Percentiles rank a stretch among this genome's conserved stretches.
phyloP scores from a whole-genome alignment of 2,113 vertebrate species.

The Cranoglanis bouderius region DNA sequence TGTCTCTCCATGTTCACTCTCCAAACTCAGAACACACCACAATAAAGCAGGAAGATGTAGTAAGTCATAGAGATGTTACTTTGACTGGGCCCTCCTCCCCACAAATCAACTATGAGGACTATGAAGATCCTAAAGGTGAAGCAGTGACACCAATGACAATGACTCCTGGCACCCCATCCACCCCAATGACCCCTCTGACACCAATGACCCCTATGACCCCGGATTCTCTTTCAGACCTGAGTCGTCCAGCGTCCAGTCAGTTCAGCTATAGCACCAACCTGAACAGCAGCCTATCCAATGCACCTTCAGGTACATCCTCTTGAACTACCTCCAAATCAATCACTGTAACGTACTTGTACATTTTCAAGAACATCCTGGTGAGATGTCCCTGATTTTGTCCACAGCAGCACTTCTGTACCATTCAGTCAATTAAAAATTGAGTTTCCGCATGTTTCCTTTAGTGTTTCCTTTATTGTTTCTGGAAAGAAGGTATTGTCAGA shows the following conservation, averaged over 20 bases:
- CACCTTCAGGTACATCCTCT: slow-evolving; percentile 53
- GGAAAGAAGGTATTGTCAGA: neutral
- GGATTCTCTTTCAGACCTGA: slow-evolving; percentile 57
- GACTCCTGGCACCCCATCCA: slow-evolving; percentile 24
- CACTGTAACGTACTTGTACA: neutral
- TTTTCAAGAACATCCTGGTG: neutral
- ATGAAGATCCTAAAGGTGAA: slow-evolving; percentile 7
- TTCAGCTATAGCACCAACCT: slow-evolving; percentile 59
- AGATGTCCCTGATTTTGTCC: neutral
- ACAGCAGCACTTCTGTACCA: neutral
- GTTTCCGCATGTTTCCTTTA: neutral
- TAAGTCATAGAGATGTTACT: neutral
- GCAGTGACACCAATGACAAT: slow-evolving; percentile 17
- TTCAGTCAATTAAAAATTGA: neutral
- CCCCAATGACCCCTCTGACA: slow-evolving; percentile 34
- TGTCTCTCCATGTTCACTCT: neutral
- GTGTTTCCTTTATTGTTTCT: neutral
- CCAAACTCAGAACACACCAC: neutral
- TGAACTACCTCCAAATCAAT: neutral
- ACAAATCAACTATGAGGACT: neutral
- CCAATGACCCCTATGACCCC: slow-evolving; percentile 32
- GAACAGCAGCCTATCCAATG: slow-evolving; percentile 52
- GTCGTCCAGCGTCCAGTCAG: slow-evolving; percentile 43
- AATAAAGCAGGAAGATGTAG: neutral
- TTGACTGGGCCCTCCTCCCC: neutral